Evolutionary conservation across 2,797 vertebrate genomes (phyloP), one percentile per base, ranked within the genome.

Genomic region (Falco biarmicus): DNA sequence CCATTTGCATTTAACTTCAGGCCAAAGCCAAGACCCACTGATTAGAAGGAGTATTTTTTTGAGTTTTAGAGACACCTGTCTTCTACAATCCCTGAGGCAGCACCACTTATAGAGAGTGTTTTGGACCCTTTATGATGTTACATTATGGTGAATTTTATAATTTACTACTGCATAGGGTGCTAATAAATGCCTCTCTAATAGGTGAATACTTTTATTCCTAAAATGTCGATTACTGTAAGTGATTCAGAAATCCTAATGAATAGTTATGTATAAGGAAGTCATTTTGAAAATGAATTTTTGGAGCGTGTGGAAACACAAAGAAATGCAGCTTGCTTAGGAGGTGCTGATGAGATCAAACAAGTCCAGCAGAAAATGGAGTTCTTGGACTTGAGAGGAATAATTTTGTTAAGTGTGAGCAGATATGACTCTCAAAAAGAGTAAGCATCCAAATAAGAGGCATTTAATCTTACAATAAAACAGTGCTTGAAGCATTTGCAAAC

Each of bases 391-490:
- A 86, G 54, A 79, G 77, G 74, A 95, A 86, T 91, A 95, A 93
- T 93, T 96, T 93, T 91, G 60, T 39, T 92, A 93, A 95, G 61
- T 94, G 70, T 69, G 87, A 91, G 80, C 39, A 91, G 60, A 32
- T 94, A 90, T 51, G 76, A 69, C 53, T 91, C 77, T 90, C 31
- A 37, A 86, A 86, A 87, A 91, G 73, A 91, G 43, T 69, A 93
- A 90, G 87, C 75, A 90, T 90, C 86, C 89, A 96, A 93, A 91
- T 86, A 90, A 84, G 47, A 92, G 70, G 75, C 86, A 91, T 90
- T 96, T 94, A 91, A 94, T 96, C 93, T 93, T 95, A 88, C 61
- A 84, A 73, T 82, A 92, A 96, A 97, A 84, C 50, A 88, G 57
- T 65, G n/a, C 34, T 84, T 90, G 82, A 92, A 92, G 57, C 53